phyloP scores from a whole-genome alignment of 2,113 vertebrate genomes.

The Callipepla californica region DNA sequence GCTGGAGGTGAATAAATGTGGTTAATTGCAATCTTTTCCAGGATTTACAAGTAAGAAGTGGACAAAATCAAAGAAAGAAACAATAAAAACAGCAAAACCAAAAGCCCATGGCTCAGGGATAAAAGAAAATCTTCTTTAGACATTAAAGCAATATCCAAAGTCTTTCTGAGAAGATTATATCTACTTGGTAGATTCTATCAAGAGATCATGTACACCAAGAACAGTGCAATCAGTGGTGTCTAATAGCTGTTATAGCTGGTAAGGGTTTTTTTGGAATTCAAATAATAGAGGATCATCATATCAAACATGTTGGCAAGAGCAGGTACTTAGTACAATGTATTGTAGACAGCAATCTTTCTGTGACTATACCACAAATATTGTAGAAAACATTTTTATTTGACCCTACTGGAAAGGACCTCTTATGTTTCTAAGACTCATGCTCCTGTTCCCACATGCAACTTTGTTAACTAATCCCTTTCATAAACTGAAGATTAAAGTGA shows the following conservation, averaged over 20 bases:
- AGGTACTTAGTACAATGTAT: background rate
- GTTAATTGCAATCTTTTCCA: background rate
- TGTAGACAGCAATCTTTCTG: background rate
- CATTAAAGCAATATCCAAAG: background rate
- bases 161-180: background rate
- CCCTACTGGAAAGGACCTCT: background rate
- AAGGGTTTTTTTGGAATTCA: background rate
- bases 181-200: background rate
- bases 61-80: background rate
- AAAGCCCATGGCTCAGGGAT: background rate
- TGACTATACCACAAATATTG: background rate
- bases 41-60: background rate
- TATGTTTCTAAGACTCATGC: background rate
- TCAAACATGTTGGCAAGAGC: background rate
- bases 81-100: background rate
- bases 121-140: background rate
- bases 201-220: background rate
- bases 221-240: background rate
- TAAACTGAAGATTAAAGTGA: slow-evolving; percentile 37
- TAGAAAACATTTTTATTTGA: background rate
- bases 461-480: slow-evolving; percentile 16
- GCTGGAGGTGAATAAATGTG: background rate
- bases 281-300: background rate
- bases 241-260: background rate
- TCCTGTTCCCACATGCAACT: background rate